phyloP scores from a whole-genome alignment of 2,797 vertebrate genomes.

The Heterohyrax brucei region DNA sequence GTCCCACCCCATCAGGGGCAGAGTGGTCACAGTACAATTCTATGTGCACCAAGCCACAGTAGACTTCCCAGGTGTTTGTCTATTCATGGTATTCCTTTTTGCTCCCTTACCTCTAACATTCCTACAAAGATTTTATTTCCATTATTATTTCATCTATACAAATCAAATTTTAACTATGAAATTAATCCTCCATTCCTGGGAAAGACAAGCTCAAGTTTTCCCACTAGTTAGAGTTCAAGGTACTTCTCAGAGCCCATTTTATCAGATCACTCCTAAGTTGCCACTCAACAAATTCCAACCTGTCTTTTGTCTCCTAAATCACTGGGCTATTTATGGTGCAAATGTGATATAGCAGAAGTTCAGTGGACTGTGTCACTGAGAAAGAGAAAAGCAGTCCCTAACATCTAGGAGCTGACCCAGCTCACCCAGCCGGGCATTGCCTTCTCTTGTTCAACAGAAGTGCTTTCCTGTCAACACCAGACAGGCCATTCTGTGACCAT shows the following conservation, averaged over 20 bases:
- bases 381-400: not conserved
- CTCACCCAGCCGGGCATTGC: not conserved
- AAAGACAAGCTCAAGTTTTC: not conserved
- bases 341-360: not conserved
- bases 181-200: not conserved
- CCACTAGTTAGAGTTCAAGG: not conserved
- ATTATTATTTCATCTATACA: not conserved
- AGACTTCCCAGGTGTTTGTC: not conserved
- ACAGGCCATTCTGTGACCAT: not conserved
- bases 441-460: not conserved
- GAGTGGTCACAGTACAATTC: not conserved
- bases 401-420: not conserved
- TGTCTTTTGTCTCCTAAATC: not conserved
- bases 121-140: not conserved
- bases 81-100: not conserved
- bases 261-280: not conserved
- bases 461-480: rapidly evolving
- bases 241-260: not conserved
- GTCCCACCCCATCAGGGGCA: rapidly evolving
- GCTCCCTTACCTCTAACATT: not conserved
- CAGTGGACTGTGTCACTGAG: not conserved
- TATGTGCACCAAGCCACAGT: rapidly evolving
- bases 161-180: not conserved
- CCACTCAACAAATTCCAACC: not conserved
- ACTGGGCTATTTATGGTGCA: not conserved